Percentiles rank a stretch among this genome's conserved stretches.
phyloP scores from a whole-genome alignment of 2,113 vertebrate genomes.

The Dicerorhinus sumatrensis region DNA sequence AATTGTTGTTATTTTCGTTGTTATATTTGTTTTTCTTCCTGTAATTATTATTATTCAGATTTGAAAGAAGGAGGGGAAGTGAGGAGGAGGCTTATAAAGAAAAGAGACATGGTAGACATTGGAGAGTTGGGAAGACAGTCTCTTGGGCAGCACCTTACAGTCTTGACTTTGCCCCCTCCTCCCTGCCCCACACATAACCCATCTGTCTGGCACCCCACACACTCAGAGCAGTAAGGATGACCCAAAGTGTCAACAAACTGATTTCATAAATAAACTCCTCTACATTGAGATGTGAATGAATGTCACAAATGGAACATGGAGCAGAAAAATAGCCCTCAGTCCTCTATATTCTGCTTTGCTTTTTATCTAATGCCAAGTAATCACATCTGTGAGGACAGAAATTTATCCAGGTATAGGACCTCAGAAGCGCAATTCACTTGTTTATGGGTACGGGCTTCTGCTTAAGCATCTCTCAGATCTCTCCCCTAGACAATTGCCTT shows the following conservation, averaged over 20 bases:
- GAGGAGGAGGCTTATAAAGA: neutral
- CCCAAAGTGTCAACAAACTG: neutral
- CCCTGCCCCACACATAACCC: neutral
- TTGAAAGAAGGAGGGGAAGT: neutral
- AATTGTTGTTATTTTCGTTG: neutral
- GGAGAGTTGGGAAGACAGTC: neutral
- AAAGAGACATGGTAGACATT: neutral
- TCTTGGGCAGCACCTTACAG: neutral
- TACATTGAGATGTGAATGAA: neutral
- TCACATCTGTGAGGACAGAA: neutral
- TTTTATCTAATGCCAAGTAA: neutral
- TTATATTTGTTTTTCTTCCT: neutral
- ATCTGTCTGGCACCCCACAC: neutral
- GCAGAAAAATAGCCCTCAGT: neutral
- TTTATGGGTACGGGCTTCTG: neutral
- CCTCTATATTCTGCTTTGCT: neutral
- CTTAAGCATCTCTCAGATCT: neutral
- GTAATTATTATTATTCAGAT: neutral
- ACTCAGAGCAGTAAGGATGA: neutral
- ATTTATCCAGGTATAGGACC: neutral
- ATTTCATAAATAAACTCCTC: neutral
- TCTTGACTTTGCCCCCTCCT: neutral
- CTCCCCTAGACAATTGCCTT: neutral
- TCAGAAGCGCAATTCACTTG: neutral
- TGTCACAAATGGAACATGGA: neutral